phyloP scores from a whole-genome alignment of 1,140 invertebrate genomes.

The Drusus annulatus region DNA sequence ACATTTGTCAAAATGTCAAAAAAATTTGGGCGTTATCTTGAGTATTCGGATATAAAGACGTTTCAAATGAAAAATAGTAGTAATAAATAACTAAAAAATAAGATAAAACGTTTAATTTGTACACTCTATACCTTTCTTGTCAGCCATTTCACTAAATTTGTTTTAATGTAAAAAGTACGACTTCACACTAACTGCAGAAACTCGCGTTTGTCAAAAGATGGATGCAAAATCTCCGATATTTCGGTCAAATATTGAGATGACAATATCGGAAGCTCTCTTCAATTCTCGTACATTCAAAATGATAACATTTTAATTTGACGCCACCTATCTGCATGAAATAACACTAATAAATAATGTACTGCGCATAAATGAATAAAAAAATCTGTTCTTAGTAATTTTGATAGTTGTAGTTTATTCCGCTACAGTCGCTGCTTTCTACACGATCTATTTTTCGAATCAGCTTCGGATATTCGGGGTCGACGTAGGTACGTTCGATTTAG shows the following conservation, averaged over 20 bases:
- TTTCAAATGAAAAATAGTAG: conserved; percentile 27
- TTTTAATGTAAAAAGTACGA: conserved; percentile 39
- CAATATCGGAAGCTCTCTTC: no score
- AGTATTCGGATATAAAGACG: conserved; percentile 18
- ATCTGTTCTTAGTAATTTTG: no score
- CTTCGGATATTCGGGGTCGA: not conserved
- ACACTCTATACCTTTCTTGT: conserved; percentile 51
- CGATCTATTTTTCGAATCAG: no score
- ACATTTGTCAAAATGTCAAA: conserved; percentile 51
- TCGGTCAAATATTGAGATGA: no score
- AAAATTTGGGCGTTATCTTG: conserved; percentile 46
- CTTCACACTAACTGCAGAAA: conserved; percentile 47
- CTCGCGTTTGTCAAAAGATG: conserved; percentile 51
- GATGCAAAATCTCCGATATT: conserved; percentile 39
- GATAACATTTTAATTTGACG: no score
- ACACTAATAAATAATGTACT: no score
- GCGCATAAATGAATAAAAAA: no score
- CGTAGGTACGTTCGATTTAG: conserved; percentile 22
- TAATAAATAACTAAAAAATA: conserved; percentile 26
- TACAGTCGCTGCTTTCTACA: no score
- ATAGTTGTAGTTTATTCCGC: no score
- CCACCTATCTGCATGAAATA: no score
- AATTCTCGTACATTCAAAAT: no score
- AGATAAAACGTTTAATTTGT: conserved; percentile 44
- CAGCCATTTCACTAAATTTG: conserved; percentile 48